Evolutionary conservation across 2,888 invertebrate species (phyloP).

Genomic region (Selenia dentaria): DNA sequence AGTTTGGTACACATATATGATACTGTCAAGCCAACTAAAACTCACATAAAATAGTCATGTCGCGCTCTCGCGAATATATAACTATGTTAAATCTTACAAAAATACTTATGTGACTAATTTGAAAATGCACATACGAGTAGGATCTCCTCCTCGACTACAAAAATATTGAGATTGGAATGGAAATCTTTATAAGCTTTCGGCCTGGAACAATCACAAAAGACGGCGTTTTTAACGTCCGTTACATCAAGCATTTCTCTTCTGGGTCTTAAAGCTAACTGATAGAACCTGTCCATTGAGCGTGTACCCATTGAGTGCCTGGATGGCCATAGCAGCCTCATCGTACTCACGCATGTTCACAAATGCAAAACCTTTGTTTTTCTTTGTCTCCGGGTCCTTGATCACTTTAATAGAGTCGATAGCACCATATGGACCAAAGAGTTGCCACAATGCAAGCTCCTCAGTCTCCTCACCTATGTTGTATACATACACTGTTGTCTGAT

Average conservation of each 20-base stretch:
- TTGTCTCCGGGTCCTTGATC: slow-evolving; percentile 82
- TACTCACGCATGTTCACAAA: slow-evolving; percentile 83
- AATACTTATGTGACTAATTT: slow-evolving; percentile 83
- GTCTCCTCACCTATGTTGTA: slow-evolving; percentile 83
- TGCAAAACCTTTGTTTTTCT: slow-evolving; percentile 83
- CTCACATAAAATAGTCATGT: slow-evolving; percentile 80
- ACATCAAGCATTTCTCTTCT: slow-evolving; percentile 79
- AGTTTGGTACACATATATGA: slow-evolving; percentile 79
- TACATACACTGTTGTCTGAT: slow-evolving; percentile 82
- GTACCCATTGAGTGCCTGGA: slow-evolving; percentile 81
- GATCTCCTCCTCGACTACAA: slow-evolving; percentile 82
- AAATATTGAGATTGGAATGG: slow-evolving; percentile 85
- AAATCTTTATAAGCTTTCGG: slow-evolving; percentile 74
- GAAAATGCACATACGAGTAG: slow-evolving; percentile 78
- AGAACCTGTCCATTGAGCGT: slow-evolving; percentile 84
- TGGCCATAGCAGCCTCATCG: slow-evolving; percentile 82
- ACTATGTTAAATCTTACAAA: slow-evolving; percentile 83
- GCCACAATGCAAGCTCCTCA: slow-evolving; percentile 80
- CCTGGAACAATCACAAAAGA: slow-evolving; percentile 73
- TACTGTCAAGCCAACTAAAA: slow-evolving; percentile 81
- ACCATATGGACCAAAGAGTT: slow-evolving; percentile 81
- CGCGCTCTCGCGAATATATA: slow-evolving; percentile 80
- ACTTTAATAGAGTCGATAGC: slow-evolving; percentile 83
- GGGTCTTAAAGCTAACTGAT: slow-evolving; percentile 84
- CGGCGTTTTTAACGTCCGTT: slow-evolving; percentile 72